Conservation (phyloP, 2,113 vertebrate genomes). For the Emydura subglobosa region DNA sequence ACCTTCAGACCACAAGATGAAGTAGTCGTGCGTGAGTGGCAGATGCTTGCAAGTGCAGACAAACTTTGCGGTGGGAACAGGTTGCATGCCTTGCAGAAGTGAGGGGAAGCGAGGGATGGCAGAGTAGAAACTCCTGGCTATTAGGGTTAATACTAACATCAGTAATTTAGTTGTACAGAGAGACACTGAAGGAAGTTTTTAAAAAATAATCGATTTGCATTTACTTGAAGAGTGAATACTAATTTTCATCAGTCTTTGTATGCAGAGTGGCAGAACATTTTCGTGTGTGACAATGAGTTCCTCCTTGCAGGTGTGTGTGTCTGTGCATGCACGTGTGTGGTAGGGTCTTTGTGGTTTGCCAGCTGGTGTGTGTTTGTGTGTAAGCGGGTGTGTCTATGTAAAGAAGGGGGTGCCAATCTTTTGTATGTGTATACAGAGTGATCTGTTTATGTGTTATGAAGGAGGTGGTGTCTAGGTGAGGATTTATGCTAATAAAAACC, state of each 20-base stretch:
- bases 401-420: neutral
- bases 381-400: neutral
- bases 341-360: neutral
- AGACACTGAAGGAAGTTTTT: neutral
- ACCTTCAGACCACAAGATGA: neutral
- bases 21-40: neutral
- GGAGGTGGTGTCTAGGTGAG: neutral
- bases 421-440: rapidly evolving
- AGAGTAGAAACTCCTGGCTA: neutral
- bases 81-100: neutral
- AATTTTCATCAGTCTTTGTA: neutral
- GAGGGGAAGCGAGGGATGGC: neutral
- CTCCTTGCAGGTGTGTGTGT: neutral
- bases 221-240: neutral
- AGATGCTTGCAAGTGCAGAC: neutral
- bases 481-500: neutral
- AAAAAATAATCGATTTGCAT: neutral
- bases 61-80: neutral
- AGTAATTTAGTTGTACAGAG: neutral
- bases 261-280: neutral
- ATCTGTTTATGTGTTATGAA: neutral
- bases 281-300: neutral
- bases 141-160: neutral
- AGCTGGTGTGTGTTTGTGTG: neutral
- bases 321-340: rapidly evolving